These are phyloP conservation scores for Anastrepha obliqua DNA, from an alignment of 1,140 invertebrate species.

Conservation along the genomic window DNA sequence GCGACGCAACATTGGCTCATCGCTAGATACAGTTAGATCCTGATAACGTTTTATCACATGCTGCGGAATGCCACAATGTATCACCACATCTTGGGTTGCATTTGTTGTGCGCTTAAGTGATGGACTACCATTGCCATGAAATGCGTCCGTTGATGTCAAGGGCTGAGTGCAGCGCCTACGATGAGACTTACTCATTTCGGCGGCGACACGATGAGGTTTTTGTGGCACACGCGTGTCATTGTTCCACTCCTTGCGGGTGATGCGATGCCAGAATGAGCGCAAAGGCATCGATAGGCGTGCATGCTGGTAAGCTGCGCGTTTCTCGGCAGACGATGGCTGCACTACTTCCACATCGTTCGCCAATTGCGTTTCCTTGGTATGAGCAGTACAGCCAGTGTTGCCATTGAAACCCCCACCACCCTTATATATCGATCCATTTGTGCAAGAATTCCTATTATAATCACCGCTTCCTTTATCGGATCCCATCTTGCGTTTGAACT, in stretches of 20 bases:
- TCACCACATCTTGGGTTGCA: too few species aligned
- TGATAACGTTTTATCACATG: slow-evolving; percentile 62
- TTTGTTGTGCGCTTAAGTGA: too few species aligned
- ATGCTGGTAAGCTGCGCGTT: slow-evolving; percentile 9
- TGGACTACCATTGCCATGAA: not conserved
- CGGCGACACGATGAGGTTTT: not conserved
- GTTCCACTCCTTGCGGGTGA: slow-evolving; percentile 31
- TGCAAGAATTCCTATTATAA: not conserved
- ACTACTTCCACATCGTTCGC: not conserved
- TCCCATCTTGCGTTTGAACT: not conserved
- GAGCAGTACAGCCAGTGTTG: not conserved
- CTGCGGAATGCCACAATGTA: slow-evolving; percentile 55
- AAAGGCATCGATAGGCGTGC: not conserved
- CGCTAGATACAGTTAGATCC: slow-evolving; percentile 57
- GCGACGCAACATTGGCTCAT: slow-evolving; percentile 58
- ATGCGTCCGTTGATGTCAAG: not conserved
- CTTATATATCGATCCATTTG: not conserved
- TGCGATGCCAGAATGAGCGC: slow-evolving; percentile 32
- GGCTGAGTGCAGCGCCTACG: not conserved
- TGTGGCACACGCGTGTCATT: not conserved
- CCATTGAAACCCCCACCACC: not conserved
- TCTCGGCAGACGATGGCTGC: not conserved
- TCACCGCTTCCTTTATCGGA: not conserved
- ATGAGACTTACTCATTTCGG: too few species aligned
- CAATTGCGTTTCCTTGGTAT: not conserved